A percentile compares a stretch with the other conserved stretches of the same genome.
phyloP scores from a whole-genome alignment of 2,888 invertebrate species.

The Rambutsinella grinnellia region DNA sequence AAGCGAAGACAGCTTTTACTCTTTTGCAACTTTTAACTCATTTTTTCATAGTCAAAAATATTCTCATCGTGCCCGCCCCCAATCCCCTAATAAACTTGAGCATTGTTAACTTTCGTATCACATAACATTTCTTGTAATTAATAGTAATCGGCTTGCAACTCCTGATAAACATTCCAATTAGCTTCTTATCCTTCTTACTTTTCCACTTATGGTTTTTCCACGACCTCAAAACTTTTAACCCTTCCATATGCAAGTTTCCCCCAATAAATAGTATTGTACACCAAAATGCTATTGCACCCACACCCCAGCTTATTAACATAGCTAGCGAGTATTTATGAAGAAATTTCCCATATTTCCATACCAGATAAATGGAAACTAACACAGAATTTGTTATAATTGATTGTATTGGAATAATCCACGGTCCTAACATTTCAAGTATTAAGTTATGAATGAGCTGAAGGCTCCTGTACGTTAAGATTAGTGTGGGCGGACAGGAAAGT shows the following conservation, averaged over 20 bases:
- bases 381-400: neutral
- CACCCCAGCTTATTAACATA: neutral
- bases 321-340: neutral
- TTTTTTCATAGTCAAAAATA: no score
- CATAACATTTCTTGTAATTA: neutral
- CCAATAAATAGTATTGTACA: neutral
- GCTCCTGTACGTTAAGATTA: neutral
- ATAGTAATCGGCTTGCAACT: slow-evolving; percentile 11
- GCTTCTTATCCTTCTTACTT: neutral
- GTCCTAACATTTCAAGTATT: neutral
- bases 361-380: neutral
- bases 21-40: no score
- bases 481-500: no score
- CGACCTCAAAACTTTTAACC: neutral
- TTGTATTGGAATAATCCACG: neutral
- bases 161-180: slow-evolving; percentile 13
- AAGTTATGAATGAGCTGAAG: neutral
- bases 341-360: neutral
- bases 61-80: neutral
- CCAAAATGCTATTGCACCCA: neutral
- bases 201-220: slow-evolving; percentile 20
- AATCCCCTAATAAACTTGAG: neutral
- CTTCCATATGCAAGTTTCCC: slow-evolving; percentile 11
- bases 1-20: no score
- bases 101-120: neutral